Evolutionary conservation across 2,113 vertebrate genomes (phyloP), one percentile per base, ranked within the genome.

Genomic region (Xenotilapia leptura): DNA sequence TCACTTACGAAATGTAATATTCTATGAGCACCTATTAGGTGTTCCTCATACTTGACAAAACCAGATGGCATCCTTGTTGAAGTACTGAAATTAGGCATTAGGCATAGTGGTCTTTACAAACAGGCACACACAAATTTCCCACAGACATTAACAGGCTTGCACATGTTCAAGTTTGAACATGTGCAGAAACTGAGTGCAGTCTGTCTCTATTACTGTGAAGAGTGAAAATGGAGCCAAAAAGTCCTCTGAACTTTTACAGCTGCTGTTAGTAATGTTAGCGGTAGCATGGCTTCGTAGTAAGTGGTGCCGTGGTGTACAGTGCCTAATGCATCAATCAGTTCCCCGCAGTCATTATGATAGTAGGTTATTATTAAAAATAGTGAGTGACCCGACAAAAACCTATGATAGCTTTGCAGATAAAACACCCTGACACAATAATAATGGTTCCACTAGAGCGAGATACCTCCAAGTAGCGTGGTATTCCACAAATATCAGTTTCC

Each of bases 331-430:
- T 49, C 53, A 51, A 65, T 38, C 38, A 47, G 79, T 80, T 84
- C 86, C 81, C 88, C 1, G n/a, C 55, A 58, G 83, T 84, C 83
- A 51, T 91, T 85, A 86, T 79, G 40, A 88, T 92, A 92, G 89
- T 86, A 81, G 83, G 53, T 88, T 68, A 90, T 90, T 91, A 90
- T 91, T 84, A 87, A 91, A 92, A 94, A 89, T 88, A 92, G 80
- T 47, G 49, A 80, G 80, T 80, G 86, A 91, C 88, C 93, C 86
- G 87, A 85, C 92, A 93, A 90, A 12, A 90, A 88, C 87, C 40
- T 62, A 91, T 83, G 77, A 87, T 65, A 77, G 80, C 86, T 55
- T 68, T 47, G 83, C 80, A 45, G 83, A 77, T 85, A 40, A 88
- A 90, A 88, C 83, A 90, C 84, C 83, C 62, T 79, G 82, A 85